Percentiles rank a stretch among this genome's conserved stretches.
Conservation (phyloP, 2,113 vertebrate genomes). For the Mustela lutreola region DNA sequence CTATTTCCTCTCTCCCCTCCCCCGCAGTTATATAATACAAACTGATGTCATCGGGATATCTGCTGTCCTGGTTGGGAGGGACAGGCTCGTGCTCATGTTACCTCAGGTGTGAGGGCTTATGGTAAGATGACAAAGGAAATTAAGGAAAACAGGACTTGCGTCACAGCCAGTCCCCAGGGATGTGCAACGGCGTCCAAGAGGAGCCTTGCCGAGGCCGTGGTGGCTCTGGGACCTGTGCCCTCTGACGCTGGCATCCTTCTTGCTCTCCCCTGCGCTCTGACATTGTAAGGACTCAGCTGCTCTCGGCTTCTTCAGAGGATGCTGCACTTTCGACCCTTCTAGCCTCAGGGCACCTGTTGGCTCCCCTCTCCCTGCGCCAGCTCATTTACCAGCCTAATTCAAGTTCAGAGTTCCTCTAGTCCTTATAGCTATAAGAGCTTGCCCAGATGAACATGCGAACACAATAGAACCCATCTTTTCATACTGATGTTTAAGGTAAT, state of each 20-base stretch:
- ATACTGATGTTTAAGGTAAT: not conserved
- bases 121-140: not conserved
- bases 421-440: not conserved
- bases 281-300: not conserved
- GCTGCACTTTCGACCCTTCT: not conserved
- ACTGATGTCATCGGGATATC: not conserved
- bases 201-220: fast-evolving
- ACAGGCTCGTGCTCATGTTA: fast-evolving
- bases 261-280: not conserved
- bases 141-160: not conserved
- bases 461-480: not conserved
- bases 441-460: not conserved
- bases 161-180: not conserved
- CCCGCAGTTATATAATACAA: fast-evolving
- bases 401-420: not conserved
- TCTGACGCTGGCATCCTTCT: not conserved
- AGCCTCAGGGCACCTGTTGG: not conserved
- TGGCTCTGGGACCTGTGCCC: too few relatives aligned
- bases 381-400: not conserved
- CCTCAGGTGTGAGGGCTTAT: not conserved
- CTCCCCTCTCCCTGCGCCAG: not conserved
- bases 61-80: not conserved
- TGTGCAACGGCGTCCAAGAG: fast-evolving
- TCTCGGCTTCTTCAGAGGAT: not conserved
- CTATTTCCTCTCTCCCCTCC: not conserved